Evolutionary conservation across 2,797 vertebrate species (phyloP).

Genomic region (Urophycis tenuis): DNA sequence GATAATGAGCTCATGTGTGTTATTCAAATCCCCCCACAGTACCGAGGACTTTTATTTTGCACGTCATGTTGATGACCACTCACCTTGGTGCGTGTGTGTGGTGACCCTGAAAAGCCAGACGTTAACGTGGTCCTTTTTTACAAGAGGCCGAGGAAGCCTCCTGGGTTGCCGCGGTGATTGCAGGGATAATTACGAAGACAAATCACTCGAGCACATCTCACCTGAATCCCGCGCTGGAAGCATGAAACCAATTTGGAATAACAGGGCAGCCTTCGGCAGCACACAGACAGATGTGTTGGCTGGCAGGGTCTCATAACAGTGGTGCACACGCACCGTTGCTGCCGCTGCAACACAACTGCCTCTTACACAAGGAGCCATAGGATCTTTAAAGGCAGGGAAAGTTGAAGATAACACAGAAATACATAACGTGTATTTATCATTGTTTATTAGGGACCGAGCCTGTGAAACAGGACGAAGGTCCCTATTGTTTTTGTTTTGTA

Average conservation of each 20-base stretch:
- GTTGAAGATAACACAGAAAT: not conserved
- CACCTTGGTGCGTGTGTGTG: conserved; percentile 17
- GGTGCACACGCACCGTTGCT: not conserved
- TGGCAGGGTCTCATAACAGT: not conserved
- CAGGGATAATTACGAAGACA: conserved; percentile 55
- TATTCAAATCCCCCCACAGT: conserved; percentile 36
- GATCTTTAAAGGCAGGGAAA: not conserved
- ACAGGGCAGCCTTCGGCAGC: conserved; percentile 23
- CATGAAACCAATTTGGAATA: conserved; percentile 47
- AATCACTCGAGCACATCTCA: conserved; percentile 55
- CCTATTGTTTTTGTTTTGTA: not conserved
- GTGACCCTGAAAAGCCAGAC: conserved; percentile 46
- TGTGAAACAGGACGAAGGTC: too few relatives aligned
- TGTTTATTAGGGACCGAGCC: not conserved
- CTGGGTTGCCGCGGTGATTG: conserved; percentile 44
- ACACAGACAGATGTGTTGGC: conserved; percentile 21
- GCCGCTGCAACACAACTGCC: not conserved
- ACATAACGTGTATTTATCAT: not conserved
- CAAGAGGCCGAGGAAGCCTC: conserved; percentile 43
- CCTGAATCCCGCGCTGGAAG: conserved; percentile 46
- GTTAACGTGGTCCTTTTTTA: conserved; percentile 41
- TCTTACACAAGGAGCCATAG: not conserved
- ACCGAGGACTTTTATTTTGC: conserved; percentile 24
- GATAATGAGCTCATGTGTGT: conserved; percentile 49
- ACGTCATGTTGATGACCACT: conserved; percentile 28